Percentiles rank a stretch among this genome's conserved stretches.
Conservation (phyloP, 2,797 vertebrate species). For the Apodemus agrarius region DNA sequence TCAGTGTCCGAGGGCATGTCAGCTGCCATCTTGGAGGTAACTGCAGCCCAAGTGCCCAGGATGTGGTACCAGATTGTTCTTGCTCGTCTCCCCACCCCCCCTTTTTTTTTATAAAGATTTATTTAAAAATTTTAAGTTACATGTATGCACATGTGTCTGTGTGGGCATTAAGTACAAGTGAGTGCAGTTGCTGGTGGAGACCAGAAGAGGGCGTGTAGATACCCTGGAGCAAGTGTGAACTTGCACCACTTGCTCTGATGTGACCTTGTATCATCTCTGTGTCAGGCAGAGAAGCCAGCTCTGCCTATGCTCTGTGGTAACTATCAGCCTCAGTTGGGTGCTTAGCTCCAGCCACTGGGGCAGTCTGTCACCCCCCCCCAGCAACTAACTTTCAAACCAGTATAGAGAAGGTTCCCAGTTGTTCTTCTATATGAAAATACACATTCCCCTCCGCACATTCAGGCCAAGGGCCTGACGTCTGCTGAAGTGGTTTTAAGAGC, state of each 20-base stretch:
- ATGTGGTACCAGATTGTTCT: fast-evolving
- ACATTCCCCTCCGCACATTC: no score
- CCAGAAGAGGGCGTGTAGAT: not conserved
- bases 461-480: not conserved
- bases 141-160: not conserved
- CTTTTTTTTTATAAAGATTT: not conserved
- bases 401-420: not conserved
- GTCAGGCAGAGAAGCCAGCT: not conserved
- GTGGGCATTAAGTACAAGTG: not conserved
- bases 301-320: fast-evolving
- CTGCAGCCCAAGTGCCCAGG: fast-evolving
- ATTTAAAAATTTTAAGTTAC: no score
- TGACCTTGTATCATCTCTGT: fast-evolving
- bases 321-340: fast-evolving
- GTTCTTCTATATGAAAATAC: not conserved
- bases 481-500: not conserved
- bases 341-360: fast-evolving
- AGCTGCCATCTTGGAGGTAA: slow-evolving; percentile 96
- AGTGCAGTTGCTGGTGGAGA: not conserved
- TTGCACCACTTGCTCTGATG: not conserved
- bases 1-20: slow-evolving; percentile 98
- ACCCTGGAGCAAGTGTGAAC: not conserved
- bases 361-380: fast-evolving
- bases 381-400: fast-evolving
- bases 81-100: no score